Conservation (phyloP, 2,113 vertebrate species). For the Pipra filicauda region DNA sequence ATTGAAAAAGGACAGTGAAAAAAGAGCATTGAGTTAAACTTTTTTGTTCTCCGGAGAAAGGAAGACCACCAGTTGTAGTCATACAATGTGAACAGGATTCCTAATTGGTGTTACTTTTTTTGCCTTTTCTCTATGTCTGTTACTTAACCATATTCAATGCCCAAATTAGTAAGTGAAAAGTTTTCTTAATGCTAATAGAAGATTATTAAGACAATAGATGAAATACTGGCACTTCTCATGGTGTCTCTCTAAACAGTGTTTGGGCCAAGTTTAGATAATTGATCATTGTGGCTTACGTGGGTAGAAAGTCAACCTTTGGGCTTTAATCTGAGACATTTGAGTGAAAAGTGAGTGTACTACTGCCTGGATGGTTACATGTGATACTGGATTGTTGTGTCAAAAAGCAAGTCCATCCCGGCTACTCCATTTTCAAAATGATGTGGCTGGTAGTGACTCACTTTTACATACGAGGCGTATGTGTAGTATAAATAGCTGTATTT, state of each 20-base stretch:
- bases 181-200: not conserved
- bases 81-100: not conserved
- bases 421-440: not conserved
- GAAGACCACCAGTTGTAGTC: not conserved
- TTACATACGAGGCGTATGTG: not conserved
- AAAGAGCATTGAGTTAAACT: not conserved
- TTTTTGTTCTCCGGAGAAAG: not conserved
- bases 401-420: not conserved
- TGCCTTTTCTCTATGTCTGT: not conserved
- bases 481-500: not conserved
- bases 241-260: not conserved
- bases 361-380: not conserved
- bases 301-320: not conserved
- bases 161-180: not conserved
- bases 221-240: not conserved
- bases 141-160: not conserved
- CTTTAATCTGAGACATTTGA: not conserved
- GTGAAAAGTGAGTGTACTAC: not conserved
- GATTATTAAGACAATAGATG: not conserved
- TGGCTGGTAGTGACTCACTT: not conserved
- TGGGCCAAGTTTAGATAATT: not conserved
- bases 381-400: not conserved
- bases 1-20: not conserved
- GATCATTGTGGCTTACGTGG: not conserved
- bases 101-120: not conserved